Percentiles rank a stretch among this genome's conserved stretches.
phyloP scores from a whole-genome alignment of 2,113 vertebrate species.

The Tupaia chinensis region DNA sequence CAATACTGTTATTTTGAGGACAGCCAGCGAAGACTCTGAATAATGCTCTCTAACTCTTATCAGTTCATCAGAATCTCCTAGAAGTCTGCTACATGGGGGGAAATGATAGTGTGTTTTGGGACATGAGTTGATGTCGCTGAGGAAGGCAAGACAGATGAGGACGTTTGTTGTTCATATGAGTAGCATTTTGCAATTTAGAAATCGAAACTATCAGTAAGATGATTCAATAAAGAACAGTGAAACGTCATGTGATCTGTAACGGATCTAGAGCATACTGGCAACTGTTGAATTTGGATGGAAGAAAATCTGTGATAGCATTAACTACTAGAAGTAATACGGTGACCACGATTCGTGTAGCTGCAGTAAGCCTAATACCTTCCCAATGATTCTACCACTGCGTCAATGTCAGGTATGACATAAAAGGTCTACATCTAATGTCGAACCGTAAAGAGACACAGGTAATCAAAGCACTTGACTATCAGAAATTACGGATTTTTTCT shows the following conservation, averaged over 20 bases:
- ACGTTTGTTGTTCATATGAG: not conserved
- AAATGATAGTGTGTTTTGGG: not conserved
- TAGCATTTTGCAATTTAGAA: not conserved
- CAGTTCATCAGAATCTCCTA: not conserved
- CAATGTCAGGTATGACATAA: not conserved
- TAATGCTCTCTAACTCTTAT: not conserved
- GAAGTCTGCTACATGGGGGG: not conserved
- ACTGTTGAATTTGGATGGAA: not conserved
- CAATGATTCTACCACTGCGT: not conserved
- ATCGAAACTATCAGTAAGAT: not conserved
- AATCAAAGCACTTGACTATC: not conserved
- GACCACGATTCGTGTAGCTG: not conserved
- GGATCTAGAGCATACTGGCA: not conserved
- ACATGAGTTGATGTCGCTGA: not conserved
- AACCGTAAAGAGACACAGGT: not conserved
- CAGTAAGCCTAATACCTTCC: not conserved
- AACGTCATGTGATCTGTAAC: not conserved
- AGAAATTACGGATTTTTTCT: not conserved
- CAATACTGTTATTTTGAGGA: not conserved
- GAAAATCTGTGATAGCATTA: not conserved
- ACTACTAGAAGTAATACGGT: not conserved
- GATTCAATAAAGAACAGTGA: not conserved
- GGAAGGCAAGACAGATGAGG: not conserved
- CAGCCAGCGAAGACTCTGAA: not conserved
- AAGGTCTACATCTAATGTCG: constrained; percentile 12